These are phyloP conservation scores for Setophaga kirtlandii DNA, from an alignment of 2,113 vertebrate genomes.

Conservation along the genomic window DNA sequence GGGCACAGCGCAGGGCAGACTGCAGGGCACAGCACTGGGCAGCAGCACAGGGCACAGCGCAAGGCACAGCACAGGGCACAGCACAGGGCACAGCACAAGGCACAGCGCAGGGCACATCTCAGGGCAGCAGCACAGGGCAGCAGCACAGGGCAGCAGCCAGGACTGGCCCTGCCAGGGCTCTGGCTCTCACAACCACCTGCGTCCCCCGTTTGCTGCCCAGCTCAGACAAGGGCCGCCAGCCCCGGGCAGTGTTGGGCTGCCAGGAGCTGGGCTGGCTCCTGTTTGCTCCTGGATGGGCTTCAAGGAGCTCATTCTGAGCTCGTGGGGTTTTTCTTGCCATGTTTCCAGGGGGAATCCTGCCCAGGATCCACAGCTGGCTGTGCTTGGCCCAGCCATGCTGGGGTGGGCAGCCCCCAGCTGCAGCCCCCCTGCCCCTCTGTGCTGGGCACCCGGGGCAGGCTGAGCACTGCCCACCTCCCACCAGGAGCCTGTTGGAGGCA, in stretches of 20 bases:
- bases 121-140: too few relatives aligned
- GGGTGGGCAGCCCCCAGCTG: background rate
- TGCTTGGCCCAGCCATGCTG: background rate
- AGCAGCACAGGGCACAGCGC: too few relatives aligned
- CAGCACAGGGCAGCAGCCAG: background rate
- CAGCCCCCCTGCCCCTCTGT: background rate
- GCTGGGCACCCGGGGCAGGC: background rate
- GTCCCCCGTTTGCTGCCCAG: background rate
- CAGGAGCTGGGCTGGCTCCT: background rate
- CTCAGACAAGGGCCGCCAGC: background rate
- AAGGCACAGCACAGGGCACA: background rate
- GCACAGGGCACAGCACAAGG: background rate
- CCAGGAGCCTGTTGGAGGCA: background rate
- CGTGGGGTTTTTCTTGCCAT: accelerated
- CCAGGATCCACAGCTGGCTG: background rate
- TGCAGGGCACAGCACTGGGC: too few relatives aligned
- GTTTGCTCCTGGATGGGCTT: background rate
- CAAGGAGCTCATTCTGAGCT: background rate
- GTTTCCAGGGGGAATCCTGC: background rate
- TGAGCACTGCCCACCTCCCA: background rate
- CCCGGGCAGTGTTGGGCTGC: background rate
- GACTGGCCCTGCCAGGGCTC: background rate
- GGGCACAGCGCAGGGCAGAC: too few relatives aligned
- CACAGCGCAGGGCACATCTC: too few relatives aligned
- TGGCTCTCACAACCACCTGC: background rate